Base-by-base conservation (phyloP, 1,140 invertebrate species). In the Bombus cullumanus region DNA sequence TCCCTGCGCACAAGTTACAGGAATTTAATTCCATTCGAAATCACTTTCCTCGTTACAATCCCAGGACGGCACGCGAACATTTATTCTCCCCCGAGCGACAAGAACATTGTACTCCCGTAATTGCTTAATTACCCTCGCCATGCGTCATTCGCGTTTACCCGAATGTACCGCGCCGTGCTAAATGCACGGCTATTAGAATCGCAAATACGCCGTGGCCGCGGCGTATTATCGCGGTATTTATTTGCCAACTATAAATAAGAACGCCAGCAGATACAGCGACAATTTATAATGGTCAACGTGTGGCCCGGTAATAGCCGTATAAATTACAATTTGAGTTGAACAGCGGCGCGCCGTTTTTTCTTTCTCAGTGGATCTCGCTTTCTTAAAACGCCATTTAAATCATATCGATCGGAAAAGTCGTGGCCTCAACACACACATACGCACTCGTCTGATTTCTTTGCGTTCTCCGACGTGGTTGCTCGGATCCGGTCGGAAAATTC, bases 391-490 rank as follows among this genome's bases (percentile, higher is more conserved):
- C 57, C 75, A 31, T 34, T 72, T 71, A 81, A 80, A 71, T 57
- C 66, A 80, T 71, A 80, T 80, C 78, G 78, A 80, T 80, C 22
- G 78, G 78, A 57, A 80, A 71, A 80, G 66, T 80, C 43, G 41
- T n/a, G 15, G 3, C 25, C 37, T 6, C 2, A 31, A 15, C 28
- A 18, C 28, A 1, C 62, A 5, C 59, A n/a, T 9, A 5, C 59
- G 28, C 25, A 5, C 1, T 41, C 3, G 39, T 12, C 25, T 12
- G 34, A 34, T 68, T 80, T 53, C 34, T 18, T n/a, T 15, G 9
- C 43, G 31, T 39, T 28, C 25, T 43, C 10, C 25, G 1, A 4
- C 28, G 18, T 1, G 41, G 25, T 13, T 41, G 28, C 28, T 43
- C 41, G 13, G 1, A 8, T 22, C 66, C 39, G 10, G 37, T 39